These are phyloP conservation scores for Martes martes DNA, from an alignment of 2,113 vertebrate genomes.

Conservation along the genomic window DNA sequence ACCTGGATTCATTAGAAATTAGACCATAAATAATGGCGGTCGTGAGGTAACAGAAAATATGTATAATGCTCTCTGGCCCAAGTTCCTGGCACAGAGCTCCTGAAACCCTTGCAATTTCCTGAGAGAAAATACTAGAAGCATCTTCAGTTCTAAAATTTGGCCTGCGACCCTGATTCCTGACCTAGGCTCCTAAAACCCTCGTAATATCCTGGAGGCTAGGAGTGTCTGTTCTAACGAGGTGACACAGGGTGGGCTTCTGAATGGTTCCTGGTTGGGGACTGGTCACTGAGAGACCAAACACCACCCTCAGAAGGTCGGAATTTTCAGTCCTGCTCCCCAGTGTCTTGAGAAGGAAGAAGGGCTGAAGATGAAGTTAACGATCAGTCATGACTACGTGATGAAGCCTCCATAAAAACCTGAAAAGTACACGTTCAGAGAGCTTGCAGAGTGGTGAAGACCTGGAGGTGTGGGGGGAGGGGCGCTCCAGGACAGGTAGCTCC, in stretches of 20 bases:
- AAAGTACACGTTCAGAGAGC: neutral
- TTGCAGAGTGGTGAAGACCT: neutral
- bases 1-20: neutral
- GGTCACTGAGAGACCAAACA: neutral
- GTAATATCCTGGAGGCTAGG: neutral
- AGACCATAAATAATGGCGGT: neutral
- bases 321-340: neutral
- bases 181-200: neutral
- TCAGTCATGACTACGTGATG: neutral
- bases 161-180: neutral
- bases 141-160: neutral
- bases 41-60: neutral
- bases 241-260: neutral
- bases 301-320: neutral
- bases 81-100: neutral
- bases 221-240: neutral
- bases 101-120: neutral
- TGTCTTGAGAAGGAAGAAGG: neutral
- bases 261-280: neutral
- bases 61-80: neutral
- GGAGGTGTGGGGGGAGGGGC: neutral
- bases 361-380: neutral
- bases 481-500: rapidly evolving
- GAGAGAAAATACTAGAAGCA: neutral
- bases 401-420: neutral